phyloP scores from a whole-genome alignment of 2,888 invertebrate genomes.

The Aethes cnicana region DNA sequence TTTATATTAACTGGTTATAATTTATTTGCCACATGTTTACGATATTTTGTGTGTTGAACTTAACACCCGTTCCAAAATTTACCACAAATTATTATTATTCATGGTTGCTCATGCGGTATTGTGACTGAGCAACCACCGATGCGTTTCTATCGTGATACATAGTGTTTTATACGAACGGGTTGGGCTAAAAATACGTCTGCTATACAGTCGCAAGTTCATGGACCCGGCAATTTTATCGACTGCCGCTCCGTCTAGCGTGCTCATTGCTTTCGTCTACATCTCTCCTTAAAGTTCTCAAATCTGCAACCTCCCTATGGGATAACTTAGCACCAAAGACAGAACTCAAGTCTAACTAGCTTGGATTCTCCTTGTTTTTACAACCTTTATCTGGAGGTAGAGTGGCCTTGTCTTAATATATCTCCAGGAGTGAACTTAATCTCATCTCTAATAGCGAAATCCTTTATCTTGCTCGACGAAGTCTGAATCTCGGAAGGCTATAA shows the following conservation, averaged over 20 bases:
- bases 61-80: slow-evolving; percentile 3
- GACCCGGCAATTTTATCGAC: slow-evolving; percentile 56
- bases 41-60: slow-evolving; percentile 1
- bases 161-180: slow-evolving; percentile 30
- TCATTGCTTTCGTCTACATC: slow-evolving; percentile 39
- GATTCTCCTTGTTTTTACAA: slow-evolving; percentile 8
- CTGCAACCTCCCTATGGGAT: slow-evolving; percentile 2
- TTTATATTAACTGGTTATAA: no score
- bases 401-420: slow-evolving; percentile 14
- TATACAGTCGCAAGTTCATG: slow-evolving; percentile 63
- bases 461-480: slow-evolving; percentile 23
- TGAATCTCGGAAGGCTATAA: slow-evolving; percentile 20
- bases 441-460: slow-evolving; percentile 26
- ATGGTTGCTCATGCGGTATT: slow-evolving; percentile 28
- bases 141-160: slow-evolving; percentile 24
- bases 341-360: slow-evolving; percentile 1
- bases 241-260: slow-evolving; percentile 54
- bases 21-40: no score
- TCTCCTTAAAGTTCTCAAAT: slow-evolving; percentile 8
- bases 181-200: slow-evolving; percentile 36
- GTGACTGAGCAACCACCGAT: slow-evolving; percentile 22
- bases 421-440: slow-evolving; percentile 15
- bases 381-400: not conserved
- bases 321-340: slow-evolving; percentile 14
- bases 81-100: no score